Base-by-base conservation (phyloP, 64 coral and sea anemone genomes). In the Acropora tenuis region DNA sequence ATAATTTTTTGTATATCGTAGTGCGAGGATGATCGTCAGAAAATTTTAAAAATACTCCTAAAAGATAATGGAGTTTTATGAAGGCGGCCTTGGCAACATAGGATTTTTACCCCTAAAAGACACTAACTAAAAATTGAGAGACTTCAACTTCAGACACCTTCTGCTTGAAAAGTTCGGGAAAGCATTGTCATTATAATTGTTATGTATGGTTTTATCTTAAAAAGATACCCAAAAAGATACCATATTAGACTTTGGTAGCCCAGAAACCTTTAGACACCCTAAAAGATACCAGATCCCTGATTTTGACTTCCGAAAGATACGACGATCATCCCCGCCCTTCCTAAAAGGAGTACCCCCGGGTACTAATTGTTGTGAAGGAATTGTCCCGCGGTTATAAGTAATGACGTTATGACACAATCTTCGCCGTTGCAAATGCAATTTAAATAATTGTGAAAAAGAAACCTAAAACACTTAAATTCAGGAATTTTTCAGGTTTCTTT, bases 41-140 rank as follows among this genome's bases (percentile, higher is more conserved):
- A 71, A 71, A 15, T 71, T 71, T 71, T 16, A 71, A 71, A 30
- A 71, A 71, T 71, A 89, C 75, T 55, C 75, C 59, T 89, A 89
- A 78, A 78, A 69, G 87, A 89, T 65, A 79, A 12, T 47, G 75
- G 87, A 89, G 74, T 78, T 63, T 88, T 66, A 89, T 46, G 75
- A 89, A 89, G 53, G 55, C 78, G 87, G 55, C 41, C 57, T 49
- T 89, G 52, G 55, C 87, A 79, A 67, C 53, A 78, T 89, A 69
- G 78, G 75, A 89, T 68, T 78, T 67, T 63, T 78, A 78, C 75
- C 75, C 74, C 87, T 89, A 89, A 79, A 79, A 78, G 87, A 89
- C 78, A 78, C 74, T 10, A 78, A 49, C 86, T 88, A 50, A 88
- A 76, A 76, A 75, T 74, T 55, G 9, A 80, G 78, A 80, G 78